Percentiles rank a stretch among this genome's conserved stretches.
Evolutionary conservation across 2,888 invertebrate genomes (phyloP).

Genomic region (Nephrocerus scutellatus): DNA sequence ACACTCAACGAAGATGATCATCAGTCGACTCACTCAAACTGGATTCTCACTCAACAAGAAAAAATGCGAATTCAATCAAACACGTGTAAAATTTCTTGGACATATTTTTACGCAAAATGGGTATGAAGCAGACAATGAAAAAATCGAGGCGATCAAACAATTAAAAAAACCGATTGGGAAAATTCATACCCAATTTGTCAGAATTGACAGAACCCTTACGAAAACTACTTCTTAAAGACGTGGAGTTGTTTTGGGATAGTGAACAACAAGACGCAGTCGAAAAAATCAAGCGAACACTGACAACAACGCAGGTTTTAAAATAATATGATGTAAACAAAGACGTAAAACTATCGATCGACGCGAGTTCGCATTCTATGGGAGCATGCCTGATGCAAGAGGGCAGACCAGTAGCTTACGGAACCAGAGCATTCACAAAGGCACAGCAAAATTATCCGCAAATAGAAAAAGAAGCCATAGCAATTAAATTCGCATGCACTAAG

Average conservation of each 20-base stretch:
- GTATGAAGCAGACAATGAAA: constrained; percentile 15
- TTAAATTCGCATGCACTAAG: constrained; percentile 31
- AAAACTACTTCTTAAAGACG: constrained; percentile 2
- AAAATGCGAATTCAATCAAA: constrained; percentile 7
- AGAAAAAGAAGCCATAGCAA: constrained; percentile 30
- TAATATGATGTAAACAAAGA: constrained; percentile 24
- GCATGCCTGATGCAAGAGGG: constrained; percentile 6
- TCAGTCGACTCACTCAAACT: constrained; percentile 1
- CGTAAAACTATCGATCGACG: constrained; percentile 5
- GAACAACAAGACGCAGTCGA: constrained; percentile 4
- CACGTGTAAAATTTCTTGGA: too few relatives aligned
- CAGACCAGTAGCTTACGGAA: constrained; percentile 23
- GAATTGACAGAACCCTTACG: constrained; percentile 7
- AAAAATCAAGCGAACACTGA: constrained; percentile 1
- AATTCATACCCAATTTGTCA: constrained; percentile 18
- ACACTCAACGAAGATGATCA: constrained; percentile 1
- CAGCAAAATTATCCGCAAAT: constrained; percentile 17
- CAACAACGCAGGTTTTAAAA: constrained; percentile 18
- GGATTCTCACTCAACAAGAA: constrained; percentile 5
- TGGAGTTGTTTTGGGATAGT: too few relatives aligned
- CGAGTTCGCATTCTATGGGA: neutral
- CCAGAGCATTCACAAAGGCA: constrained; percentile 26
- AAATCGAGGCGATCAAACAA: constrained; percentile 14
- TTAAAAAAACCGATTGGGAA: constrained; percentile 13
- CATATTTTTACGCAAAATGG: constrained; percentile 15